These are phyloP conservation scores for Sebastiscus tertius DNA, from an alignment of 2,797 vertebrate genomes.

Conservation along the genomic window DNA sequence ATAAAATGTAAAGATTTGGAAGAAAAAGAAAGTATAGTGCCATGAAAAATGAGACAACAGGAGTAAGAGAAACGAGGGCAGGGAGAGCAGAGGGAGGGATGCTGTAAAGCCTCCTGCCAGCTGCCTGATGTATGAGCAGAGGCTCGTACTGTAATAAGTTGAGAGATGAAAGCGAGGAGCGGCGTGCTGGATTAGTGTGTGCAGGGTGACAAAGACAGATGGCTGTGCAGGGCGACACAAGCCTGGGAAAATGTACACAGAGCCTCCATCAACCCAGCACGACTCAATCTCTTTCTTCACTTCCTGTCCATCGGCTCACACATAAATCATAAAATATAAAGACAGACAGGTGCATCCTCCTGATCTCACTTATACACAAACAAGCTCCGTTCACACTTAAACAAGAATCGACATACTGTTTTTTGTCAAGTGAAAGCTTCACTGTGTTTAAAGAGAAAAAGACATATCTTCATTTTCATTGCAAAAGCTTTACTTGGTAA, in stretches of 20 bases:
- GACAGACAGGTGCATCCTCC: background rate
- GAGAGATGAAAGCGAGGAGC: constrained; percentile 44
- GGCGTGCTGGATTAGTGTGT: constrained; percentile 40
- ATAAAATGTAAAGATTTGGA: background rate
- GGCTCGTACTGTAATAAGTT: constrained; percentile 43
- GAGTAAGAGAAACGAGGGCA: background rate
- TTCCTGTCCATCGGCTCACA: background rate
- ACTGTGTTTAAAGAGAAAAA: no score
- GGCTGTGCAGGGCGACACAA: constrained; percentile 32
- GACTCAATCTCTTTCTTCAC: constrained; percentile 1
- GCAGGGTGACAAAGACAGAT: constrained; percentile 61
- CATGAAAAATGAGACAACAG: background rate
- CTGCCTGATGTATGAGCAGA: constrained; percentile 59
- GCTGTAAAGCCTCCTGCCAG: constrained; percentile 27
- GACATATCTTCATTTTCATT: no score
- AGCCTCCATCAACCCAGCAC: constrained; percentile 14
- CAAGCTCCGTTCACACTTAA: background rate
- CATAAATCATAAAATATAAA: background rate
- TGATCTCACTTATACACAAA: background rate
- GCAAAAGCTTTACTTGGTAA: no score
- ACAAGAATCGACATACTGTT: no score
- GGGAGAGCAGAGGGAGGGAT: background rate
- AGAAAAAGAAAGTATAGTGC: background rate
- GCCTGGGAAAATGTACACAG: constrained; percentile 33
- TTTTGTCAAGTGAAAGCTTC: background rate